Evolutionary conservation across 2,113 vertebrate genomes (phyloP).

Genomic region (Nothocercus nigrocapillus): DNA sequence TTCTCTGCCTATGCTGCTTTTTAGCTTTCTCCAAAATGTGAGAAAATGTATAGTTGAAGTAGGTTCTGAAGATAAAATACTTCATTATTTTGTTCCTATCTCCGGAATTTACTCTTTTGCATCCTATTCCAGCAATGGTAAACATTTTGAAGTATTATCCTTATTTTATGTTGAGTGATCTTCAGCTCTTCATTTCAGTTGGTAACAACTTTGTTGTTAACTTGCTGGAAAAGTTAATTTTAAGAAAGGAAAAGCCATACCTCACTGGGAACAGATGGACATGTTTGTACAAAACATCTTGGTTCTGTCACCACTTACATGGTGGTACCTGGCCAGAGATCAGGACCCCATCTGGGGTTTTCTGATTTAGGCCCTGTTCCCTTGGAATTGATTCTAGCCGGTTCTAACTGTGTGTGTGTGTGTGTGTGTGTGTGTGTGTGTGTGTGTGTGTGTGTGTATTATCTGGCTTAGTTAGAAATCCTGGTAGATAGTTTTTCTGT

Average conservation of each 20-base stretch:
- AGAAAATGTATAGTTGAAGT: not conserved
- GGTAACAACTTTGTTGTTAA: not conserved
- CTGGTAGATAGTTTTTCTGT: not conserved
- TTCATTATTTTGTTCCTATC: not conserved
- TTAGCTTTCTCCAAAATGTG: not conserved
- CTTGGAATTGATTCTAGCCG: not conserved
- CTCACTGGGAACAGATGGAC: constrained; percentile 45
- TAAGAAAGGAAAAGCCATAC: not conserved
- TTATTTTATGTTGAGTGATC: not conserved
- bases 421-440: no score
- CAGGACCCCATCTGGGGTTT: constrained; percentile 57
- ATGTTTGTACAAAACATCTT: constrained; percentile 46
- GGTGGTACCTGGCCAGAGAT: not conserved
- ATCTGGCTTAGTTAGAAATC: constrained; percentile 12
- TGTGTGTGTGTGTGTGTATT: not conserved
- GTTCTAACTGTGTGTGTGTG: not conserved
- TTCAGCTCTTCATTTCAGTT: not conserved
- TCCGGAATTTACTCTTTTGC: not conserved
- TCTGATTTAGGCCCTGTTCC: constrained; percentile 25
- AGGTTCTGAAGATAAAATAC: not conserved
- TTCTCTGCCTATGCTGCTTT: not conserved
- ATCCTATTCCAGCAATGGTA: not conserved
- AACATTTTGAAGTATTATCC: not conserved
- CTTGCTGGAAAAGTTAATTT: not conserved
- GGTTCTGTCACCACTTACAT: constrained; percentile 37